phyloP scores from a whole-genome alignment of 2,113 vertebrate species.

The Nerophis lumbriciformis region DNA sequence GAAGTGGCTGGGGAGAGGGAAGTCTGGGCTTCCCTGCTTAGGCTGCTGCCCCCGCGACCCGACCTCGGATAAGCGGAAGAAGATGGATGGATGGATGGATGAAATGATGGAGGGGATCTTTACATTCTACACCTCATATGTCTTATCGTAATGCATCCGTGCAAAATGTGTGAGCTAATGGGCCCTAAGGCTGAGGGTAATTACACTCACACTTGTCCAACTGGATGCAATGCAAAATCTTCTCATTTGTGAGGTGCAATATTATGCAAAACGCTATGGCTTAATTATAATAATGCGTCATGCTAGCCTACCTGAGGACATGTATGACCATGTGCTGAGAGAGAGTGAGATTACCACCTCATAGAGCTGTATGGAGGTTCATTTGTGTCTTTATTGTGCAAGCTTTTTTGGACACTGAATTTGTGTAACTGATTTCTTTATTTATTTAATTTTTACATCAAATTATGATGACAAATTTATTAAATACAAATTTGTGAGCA shows the following conservation, averaged over 20 bases:
- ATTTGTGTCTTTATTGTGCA: too few species aligned
- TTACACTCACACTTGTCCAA: slow-evolving; percentile 39
- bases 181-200: slow-evolving; percentile 48
- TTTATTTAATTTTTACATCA: too few species aligned
- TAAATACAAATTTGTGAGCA: too few species aligned
- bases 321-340: not conserved
- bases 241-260: slow-evolving; percentile 23
- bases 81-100: too few species aligned
- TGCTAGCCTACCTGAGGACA: not conserved
- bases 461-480: too few species aligned
- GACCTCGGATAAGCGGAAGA: too few species aligned
- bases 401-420: too few species aligned
- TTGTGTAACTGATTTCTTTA: too few species aligned
- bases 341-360: slow-evolving; percentile 2
- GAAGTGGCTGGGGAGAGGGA: too few species aligned
- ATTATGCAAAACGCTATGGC: slow-evolving; percentile 34
- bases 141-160: too few species aligned
- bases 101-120: not conserved
- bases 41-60: too few species aligned
- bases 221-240: slow-evolving; percentile 33
- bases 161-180: slow-evolving; percentile 35
- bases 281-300: slow-evolving; percentile 37
- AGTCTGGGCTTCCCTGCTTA: too few species aligned
- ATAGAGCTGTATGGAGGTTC: not conserved
- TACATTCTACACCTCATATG: not conserved